Conservation (phyloP, 1,140 invertebrate species). For the Choristoneura fumiferana region DNA sequence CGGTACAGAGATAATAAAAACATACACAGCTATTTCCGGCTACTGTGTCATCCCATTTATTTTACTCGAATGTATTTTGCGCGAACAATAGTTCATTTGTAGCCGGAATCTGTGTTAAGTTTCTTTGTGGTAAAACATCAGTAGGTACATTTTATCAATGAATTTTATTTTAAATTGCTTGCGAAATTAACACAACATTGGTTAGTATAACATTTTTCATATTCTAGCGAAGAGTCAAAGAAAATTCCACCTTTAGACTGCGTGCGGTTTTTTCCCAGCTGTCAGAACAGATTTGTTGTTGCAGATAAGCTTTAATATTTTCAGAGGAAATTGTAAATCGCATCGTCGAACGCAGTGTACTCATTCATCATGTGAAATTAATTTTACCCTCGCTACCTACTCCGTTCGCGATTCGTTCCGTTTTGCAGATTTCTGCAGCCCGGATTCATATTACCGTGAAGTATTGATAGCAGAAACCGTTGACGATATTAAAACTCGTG, state of each 20-base stretch:
- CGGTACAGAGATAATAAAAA: not conserved
- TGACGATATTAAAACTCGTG: slow-evolving; percentile 53
- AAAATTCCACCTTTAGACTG: not conserved
- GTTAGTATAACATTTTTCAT: not conserved
- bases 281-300: slow-evolving; percentile 33
- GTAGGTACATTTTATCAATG: no score
- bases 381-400: slow-evolving; percentile 51
- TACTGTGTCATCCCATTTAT: not conserved
- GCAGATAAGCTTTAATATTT: slow-evolving; percentile 38
- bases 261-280: slow-evolving; percentile 13
- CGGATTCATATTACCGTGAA: slow-evolving; percentile 53
- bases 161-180: no score
- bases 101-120: no score
- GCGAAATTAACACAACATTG: not conserved
- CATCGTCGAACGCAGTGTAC: slow-evolving; percentile 55
- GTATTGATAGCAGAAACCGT: slow-evolving; percentile 41
- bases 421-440: slow-evolving; percentile 57
- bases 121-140: no score
- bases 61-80: not conserved
- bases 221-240: slow-evolving; percentile 1
- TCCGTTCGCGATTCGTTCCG: slow-evolving; percentile 46
- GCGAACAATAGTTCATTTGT: no score
- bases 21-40: not conserved
- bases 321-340: slow-evolving; percentile 60
- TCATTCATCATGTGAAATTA: slow-evolving; percentile 75